Conservation (phyloP, 1,140 invertebrate genomes). For the Armadillidium nasatum region DNA sequence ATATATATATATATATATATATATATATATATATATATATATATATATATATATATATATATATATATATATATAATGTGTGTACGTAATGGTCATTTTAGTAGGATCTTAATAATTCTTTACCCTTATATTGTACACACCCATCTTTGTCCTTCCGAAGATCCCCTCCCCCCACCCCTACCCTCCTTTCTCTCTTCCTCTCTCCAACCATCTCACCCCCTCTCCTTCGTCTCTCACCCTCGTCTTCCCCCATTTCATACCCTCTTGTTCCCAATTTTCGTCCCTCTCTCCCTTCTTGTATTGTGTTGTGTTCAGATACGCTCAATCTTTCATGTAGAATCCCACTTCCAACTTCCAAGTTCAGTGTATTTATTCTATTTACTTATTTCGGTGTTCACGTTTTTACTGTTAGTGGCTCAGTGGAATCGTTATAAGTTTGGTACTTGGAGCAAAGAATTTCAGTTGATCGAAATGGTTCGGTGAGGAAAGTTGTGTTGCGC, state of each 20-base stretch:
- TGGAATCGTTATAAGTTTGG: too few relatives aligned
- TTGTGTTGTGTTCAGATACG: not conserved
- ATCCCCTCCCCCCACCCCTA: not conserved
- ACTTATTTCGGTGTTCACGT: not conserved
- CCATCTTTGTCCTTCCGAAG: not conserved
- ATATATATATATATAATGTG: too few relatives aligned
- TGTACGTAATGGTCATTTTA: too few relatives aligned
- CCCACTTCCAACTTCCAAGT: not conserved
- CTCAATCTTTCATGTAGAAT: too few relatives aligned
- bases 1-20: too few relatives aligned
- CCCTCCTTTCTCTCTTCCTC: not conserved
- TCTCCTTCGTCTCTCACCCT: not conserved
- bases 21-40: too few relatives aligned
- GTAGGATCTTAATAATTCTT: too few relatives aligned
- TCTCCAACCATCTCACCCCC: not conserved
- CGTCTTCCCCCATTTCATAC: not conserved
- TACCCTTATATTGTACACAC: too few relatives aligned
- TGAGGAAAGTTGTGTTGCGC: not conserved
- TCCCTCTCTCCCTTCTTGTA: not conserved
- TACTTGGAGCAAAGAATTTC: too few relatives aligned
- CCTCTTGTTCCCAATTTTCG: not conserved
- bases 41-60: too few relatives aligned
- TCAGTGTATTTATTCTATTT: conserved; percentile 1
- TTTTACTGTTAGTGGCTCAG: too few relatives aligned
- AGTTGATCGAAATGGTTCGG: not conserved